Conservation (phyloP, 2,113 vertebrate genomes). For the Megaleporinus macrocephalus region DNA sequence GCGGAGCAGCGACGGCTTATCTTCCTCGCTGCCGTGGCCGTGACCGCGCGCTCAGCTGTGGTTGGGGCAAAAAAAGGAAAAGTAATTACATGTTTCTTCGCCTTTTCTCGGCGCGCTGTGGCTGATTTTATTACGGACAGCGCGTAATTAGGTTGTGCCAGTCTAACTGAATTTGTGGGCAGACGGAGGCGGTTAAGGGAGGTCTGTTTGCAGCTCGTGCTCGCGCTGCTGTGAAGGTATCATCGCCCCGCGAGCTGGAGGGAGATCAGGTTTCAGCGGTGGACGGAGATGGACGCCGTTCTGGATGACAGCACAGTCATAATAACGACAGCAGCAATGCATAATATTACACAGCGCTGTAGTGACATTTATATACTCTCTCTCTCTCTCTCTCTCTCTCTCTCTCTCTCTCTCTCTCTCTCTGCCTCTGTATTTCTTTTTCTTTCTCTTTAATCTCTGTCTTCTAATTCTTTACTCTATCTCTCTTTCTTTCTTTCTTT, state of each 20-base stretch:
- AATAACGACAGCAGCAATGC: not conserved
- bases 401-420: not conserved
- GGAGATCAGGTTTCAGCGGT: not conserved
- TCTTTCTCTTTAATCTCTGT: not conserved
- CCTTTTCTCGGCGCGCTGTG: not conserved
- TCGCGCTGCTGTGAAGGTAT: conserved; percentile 25
- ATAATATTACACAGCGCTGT: not conserved
- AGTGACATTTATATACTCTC: not conserved
- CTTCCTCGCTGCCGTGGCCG: not conserved
- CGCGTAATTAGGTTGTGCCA: conserved; percentile 5
- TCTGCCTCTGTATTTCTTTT: not conserved
- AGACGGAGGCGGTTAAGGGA: conserved; percentile 17
- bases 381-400: not conserved
- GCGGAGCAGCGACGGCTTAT: not conserved
- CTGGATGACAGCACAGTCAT: conserved; percentile 1
- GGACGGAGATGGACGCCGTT: not conserved
- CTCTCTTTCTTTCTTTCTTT: not conserved
- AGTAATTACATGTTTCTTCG: too few relatives aligned
- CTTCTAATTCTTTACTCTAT: too few relatives aligned
- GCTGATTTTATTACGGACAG: not conserved
- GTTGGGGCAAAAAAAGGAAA: not conserved
- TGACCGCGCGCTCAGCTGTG: too few relatives aligned
- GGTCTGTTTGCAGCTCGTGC: conserved; percentile 23
- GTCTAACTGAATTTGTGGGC: conserved; percentile 33
- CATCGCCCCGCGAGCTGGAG: not conserved